A percentile compares a stretch with the other conserved stretches of the same genome.
phyloP scores from a whole-genome alignment of 2,113 vertebrate genomes.

The Hippoglossus stenolepis region DNA sequence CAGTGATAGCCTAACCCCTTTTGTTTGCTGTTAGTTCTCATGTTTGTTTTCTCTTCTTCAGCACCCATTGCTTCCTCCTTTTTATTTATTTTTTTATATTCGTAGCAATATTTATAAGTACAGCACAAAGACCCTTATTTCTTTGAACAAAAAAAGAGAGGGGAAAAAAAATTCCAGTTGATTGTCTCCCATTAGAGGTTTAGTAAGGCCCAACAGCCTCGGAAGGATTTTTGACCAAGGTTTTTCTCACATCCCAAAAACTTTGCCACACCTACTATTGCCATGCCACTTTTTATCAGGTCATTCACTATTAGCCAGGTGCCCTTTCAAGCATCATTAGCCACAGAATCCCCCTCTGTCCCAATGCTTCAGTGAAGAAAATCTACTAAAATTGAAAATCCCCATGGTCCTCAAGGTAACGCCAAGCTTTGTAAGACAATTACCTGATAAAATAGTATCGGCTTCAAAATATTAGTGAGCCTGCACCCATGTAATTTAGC shows the following conservation, averaged over 20 bases:
- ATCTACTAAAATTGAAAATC: background rate
- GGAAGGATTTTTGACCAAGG: slow-evolving; percentile 99
- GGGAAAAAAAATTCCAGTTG: slow-evolving; percentile 41
- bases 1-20: slow-evolving; percentile 87
- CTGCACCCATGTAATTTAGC: background rate
- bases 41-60: slow-evolving; percentile 75
- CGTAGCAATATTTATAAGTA: slow-evolving; percentile 57
- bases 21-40: slow-evolving; percentile 86
- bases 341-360: slow-evolving; percentile 3
- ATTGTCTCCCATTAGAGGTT: slow-evolving; percentile 89
- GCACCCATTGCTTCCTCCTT: slow-evolving; percentile 81
- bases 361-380: background rate
- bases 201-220: slow-evolving; percentile 88
- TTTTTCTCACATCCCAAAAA: slow-evolving; percentile 89
- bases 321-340: background rate
- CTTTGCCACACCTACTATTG: slow-evolving; percentile 98
- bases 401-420: background rate
- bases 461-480: slow-evolving; percentile 25
- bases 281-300: slow-evolving; percentile 82
- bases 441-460: slow-evolving; percentile 64
- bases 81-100: slow-evolving; percentile 67
- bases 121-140: slow-evolving; percentile 63
- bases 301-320: slow-evolving; percentile 43
- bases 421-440: slow-evolving; percentile 4
- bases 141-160: slow-evolving; percentile 20